These are phyloP conservation scores for Polypterus bichir DNA, from an alignment of 2,113 vertebrate species.

Conservation along the genomic window DNA sequence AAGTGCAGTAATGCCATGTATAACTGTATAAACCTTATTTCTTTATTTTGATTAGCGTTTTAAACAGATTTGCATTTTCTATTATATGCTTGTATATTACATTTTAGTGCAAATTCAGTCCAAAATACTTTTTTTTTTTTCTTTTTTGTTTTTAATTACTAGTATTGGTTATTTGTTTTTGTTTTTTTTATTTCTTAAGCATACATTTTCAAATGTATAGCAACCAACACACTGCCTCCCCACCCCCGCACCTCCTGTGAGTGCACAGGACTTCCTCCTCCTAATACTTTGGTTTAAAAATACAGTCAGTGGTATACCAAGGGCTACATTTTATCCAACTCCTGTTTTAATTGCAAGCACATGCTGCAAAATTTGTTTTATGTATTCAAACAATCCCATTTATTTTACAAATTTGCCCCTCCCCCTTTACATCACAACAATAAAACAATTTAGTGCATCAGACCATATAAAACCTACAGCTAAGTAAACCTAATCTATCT, in stretches of 20 bases:
- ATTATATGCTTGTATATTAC: conserved; percentile 76
- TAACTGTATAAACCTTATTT: conserved; percentile 53
- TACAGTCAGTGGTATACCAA: conserved; percentile 77
- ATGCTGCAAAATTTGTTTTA: conserved; percentile 72
- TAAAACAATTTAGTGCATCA: conserved; percentile 76
- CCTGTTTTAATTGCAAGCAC: conserved; percentile 77
- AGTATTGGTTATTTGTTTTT: no score
- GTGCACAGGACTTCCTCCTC: conserved; percentile 54
- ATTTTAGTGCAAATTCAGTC: conserved; percentile 87
- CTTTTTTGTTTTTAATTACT: no score
- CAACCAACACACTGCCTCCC: conserved; percentile 16
- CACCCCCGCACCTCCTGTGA: conserved; percentile 42
- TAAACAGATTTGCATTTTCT: conserved; percentile 63
- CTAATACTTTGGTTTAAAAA: conserved; percentile 82
- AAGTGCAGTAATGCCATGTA: conserved; percentile 70
- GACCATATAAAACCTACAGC: conserved; percentile 61
- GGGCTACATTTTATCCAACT: conserved; percentile 73
- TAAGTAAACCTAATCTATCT: conserved; percentile 66
- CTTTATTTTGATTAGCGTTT: conserved; percentile 58
- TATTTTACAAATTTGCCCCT: conserved; percentile 56
- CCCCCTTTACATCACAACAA: conserved; percentile 66
- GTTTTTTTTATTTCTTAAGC: conserved; percentile 18
- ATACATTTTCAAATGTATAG: conserved; percentile 68
- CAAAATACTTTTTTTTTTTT: conserved; percentile 60
- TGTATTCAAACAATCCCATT: conserved; percentile 61